These are phyloP conservation scores for Podargus strigoides DNA, from an alignment of 2,797 vertebrate species.

Conservation along the genomic window DNA sequence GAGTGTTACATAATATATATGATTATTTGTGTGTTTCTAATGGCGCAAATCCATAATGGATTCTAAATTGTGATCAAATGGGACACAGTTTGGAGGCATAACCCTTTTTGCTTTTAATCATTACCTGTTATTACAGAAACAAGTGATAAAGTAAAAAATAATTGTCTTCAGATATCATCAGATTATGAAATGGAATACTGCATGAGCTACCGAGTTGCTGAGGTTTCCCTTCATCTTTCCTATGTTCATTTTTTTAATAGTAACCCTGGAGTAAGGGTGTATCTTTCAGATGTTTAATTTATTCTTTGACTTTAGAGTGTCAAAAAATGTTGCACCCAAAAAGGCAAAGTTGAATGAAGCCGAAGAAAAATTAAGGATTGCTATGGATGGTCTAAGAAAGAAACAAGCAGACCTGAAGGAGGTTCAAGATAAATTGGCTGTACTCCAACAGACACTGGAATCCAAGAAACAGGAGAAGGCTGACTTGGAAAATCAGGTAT, in stretches of 20 bases:
- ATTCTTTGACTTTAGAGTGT: slow-evolving; percentile 74
- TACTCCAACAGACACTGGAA: slow-evolving; percentile 80
- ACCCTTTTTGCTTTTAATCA: not conserved
- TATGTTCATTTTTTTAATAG: not conserved
- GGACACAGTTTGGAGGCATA: not conserved
- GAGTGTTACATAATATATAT: not conserved
- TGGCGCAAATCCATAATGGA: not conserved
- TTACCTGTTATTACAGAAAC: not conserved
- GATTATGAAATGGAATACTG: not conserved
- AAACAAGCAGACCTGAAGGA: slow-evolving; percentile 84
- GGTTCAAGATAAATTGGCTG: slow-evolving; percentile 84
- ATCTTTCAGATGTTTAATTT: not conserved
- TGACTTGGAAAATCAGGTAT: slow-evolving; percentile 86
- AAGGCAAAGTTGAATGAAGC: slow-evolving; percentile 83
- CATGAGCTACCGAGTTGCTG: not conserved
- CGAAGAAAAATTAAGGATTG: slow-evolving; percentile 80
- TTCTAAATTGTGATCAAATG: not conserved
- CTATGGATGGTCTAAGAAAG: slow-evolving; percentile 81
- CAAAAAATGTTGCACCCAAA: slow-evolving; percentile 89
- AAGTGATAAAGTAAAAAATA: not conserved
- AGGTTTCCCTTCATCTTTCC: not conserved
- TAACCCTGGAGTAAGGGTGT: not conserved
- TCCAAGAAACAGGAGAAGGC: slow-evolving; percentile 86
- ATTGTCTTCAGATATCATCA: not conserved
- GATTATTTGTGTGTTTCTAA: not conserved